Evolutionary conservation across 2,113 vertebrate species (phyloP), one percentile per base, ranked within the genome.

Genomic region (Anas platyrhynchos): DNA sequence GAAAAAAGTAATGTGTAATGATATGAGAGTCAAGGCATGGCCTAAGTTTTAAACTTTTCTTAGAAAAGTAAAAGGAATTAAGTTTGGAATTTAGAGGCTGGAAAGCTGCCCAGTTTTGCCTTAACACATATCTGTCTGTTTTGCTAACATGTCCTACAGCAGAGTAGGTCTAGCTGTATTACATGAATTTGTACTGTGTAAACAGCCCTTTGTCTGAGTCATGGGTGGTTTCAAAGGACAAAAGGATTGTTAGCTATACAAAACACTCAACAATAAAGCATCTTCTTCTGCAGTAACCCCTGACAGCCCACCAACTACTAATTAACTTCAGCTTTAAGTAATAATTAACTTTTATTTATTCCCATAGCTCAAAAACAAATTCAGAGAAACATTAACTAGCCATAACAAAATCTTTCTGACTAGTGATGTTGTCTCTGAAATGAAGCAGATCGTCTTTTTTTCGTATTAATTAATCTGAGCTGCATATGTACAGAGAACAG

Each of bases 331-430:
- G 59, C 31, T 80, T 59, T 74, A 74, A 63, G 11, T 83, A 90
- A 93, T 67, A 59, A 77, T 88, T 94, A 89, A 74, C 59, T 77
- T 88, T 23, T 68, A n/a, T 88, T 89, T 96, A 72, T 11, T 74
- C 31, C 38, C 15, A 74, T 77, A 46, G 46, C 56, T 94, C 71
- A 80, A 86, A 91, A 93, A 32, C 41, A 88, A 87, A 86, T 21
- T 55, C 16, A 91, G 63, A 58, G 66, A 63, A 89, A 63, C 7
- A 8, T 46, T 67, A 87, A 58, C 58, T 58, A 88, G 36, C 44
- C 17, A 12, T 79, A 76, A 67, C 87, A 88, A 85, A 92, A 68
- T 41, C 27, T 87, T n/a, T 81, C 48, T 38, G 41, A 13, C 31
- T 50, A 34, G 36, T 41, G 32, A 16, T n/a, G 18, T 27, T 85